A percentile compares a stretch with the other conserved stretches of the same genome.
Evolutionary conservation across 2,888 invertebrate genomes (phyloP).

Genomic region (Megalurothrips usitatus): DNA sequence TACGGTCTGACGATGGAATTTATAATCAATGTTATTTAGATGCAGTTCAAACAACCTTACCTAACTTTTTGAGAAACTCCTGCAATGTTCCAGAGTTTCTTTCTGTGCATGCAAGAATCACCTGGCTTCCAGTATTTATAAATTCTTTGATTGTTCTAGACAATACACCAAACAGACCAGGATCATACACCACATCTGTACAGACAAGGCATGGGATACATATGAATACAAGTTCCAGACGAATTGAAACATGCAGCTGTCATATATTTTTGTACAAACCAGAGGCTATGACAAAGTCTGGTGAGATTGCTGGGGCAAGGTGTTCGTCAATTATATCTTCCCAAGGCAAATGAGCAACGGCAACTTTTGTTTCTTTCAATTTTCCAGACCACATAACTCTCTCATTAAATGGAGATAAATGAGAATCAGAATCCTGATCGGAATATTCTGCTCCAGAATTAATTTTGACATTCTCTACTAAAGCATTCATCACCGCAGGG

Average conservation of each 20-base stretch:
- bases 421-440: background rate
- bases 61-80: background rate
- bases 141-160: conserved; percentile 1
- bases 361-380: background rate
- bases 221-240: background rate
- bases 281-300: conserved; percentile 5
- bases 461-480: background rate
- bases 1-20: background rate
- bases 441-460: background rate
- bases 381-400: background rate
- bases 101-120: background rate
- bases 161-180: background rate
- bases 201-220: background rate
- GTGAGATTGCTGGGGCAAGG: background rate
- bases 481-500: background rate
- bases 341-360: background rate
- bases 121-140: background rate
- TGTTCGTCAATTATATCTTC: background rate
- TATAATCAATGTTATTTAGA: background rate
- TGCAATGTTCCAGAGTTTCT: conserved; percentile 4
- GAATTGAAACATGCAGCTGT: background rate
- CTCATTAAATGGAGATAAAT: background rate
- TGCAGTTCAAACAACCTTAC: background rate
- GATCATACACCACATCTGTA: background rate
- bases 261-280: background rate